Conservation (phyloP, 1,140 invertebrate genomes). For the Drosophila guanche region DNA sequence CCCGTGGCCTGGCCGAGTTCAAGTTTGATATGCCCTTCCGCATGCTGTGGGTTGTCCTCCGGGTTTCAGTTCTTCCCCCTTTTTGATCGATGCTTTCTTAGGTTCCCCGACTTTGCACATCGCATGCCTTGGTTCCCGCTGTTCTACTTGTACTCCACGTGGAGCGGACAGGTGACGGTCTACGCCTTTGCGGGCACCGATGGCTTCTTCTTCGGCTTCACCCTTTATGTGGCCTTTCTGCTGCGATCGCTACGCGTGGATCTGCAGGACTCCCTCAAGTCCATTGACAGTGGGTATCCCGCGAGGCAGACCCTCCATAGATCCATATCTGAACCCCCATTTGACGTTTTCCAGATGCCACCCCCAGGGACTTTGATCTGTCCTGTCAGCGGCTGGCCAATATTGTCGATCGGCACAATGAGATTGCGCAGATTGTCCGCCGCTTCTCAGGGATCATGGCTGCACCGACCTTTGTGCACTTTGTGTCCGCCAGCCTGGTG, state of each 20-base stretch:
- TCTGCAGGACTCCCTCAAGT: constrained; percentile 20
- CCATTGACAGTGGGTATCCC: constrained; percentile 16
- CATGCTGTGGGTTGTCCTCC: constrained; percentile 42
- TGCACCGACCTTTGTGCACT: constrained; percentile 57
- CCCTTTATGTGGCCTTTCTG: constrained; percentile 56
- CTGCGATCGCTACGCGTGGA: constrained; percentile 41
- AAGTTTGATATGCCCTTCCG: constrained; percentile 68
- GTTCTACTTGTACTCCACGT: constrained; percentile 59
- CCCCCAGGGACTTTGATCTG: background rate
- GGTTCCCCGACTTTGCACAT: constrained; percentile 51
- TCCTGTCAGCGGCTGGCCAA: constrained; percentile 44
- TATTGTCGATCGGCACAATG: constrained; percentile 63
- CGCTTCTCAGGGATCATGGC: constrained; percentile 58
- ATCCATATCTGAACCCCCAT: background rate
- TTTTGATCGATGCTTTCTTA: background rate
- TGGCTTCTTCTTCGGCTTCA: constrained; percentile 67
- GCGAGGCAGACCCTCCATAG: background rate
- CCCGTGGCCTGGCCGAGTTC: constrained; percentile 22
- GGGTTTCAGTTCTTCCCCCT: too few species aligned
- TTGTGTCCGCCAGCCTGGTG: constrained; percentile 59
- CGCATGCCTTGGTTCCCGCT: constrained; percentile 54
- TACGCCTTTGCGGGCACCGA: constrained; percentile 63
- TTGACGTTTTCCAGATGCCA: constrained; percentile 19
- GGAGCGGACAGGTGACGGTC: constrained; percentile 65
- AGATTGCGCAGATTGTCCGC: constrained; percentile 51